These are phyloP conservation scores for Coptotermes formosanus DNA, from an alignment of 1,140 invertebrate species.

Conservation along the genomic window DNA sequence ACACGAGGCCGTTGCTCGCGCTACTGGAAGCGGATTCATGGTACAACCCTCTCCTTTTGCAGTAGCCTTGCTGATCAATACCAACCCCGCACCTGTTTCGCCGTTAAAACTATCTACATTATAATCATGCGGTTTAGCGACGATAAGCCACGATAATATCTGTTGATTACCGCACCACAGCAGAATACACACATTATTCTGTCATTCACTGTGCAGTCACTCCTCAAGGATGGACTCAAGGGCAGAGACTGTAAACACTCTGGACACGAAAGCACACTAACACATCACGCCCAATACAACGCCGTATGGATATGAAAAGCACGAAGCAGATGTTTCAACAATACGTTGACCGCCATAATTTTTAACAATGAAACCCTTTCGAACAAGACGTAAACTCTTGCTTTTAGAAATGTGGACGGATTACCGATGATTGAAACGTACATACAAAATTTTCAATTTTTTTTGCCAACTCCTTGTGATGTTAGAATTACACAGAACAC, in stretches of 20 bases:
- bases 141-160: neutral
- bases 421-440: neutral
- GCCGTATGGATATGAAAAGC: neutral
- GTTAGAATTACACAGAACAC: neutral
- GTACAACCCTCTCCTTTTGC: conserved; percentile 5
- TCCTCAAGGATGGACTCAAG: neutral
- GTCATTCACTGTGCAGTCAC: neutral
- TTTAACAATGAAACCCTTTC: neutral
- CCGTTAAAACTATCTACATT: neutral
- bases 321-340: neutral
- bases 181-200: neutral
- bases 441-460: neutral
- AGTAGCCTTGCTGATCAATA: conserved; percentile 5
- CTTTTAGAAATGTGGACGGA: neutral
- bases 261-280: neutral
- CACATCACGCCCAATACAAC: neutral
- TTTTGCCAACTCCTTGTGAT: neutral
- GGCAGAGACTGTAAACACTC: neutral
- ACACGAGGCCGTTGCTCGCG: neutral
- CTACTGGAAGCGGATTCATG: neutral
- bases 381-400: neutral
- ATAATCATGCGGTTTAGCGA: neutral
- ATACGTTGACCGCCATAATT: neutral
- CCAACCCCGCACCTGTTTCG: conserved; percentile 1
- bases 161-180: neutral